Evolutionary conservation across 2,797 vertebrate genomes (phyloP), one percentile per base, ranked within the genome.

Genomic region (Gymnoscopelus braueri): DNA sequence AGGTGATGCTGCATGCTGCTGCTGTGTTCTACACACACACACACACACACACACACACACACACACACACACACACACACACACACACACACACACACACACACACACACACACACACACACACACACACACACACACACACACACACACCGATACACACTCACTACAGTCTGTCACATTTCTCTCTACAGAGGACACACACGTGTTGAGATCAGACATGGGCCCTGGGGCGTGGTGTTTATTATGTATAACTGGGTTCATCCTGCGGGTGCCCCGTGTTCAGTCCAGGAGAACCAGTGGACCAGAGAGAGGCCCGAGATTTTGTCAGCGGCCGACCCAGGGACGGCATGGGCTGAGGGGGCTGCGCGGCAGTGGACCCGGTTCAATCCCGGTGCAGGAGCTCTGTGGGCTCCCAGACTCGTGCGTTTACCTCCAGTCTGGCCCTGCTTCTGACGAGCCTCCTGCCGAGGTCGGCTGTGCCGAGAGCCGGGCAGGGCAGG

Each of bases 211-310:
- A 88, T 90, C 88, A 87, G 84, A 88, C 83, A 67, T 70, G 62
- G 75, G 82, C 83, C 85, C 84, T 29, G 74, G 87, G 89, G 89
- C 86, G 57, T 5, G 67, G 52, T 86, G 84, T 89, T 89, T 88
- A 90, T 89, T 90, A 90, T 91, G 87, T 83, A 88, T 89, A 84
- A 87, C 84, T 71, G 76, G 80, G 71, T 88, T 81, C 78, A 77
- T 85, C 81, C 84, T 82, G 78, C 64, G 69, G 83, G 77, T 89
- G 83, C 79, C 71, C 56, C 71, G 80, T 74, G 68, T 81, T 80
- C 78, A 50, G 59, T 8, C 58, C 35, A 14, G 56, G 60, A 13
- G 60, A 51, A 57, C 13, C 50, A 82, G 60, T 66, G 73, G 76
- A 79, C 69, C 72, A 56, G 72, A 62, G 73, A 75, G 82, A 74